Base-by-base conservation (phyloP, 2,113 vertebrate species). In the Speoplatyrhinus poulsoni region DNA sequence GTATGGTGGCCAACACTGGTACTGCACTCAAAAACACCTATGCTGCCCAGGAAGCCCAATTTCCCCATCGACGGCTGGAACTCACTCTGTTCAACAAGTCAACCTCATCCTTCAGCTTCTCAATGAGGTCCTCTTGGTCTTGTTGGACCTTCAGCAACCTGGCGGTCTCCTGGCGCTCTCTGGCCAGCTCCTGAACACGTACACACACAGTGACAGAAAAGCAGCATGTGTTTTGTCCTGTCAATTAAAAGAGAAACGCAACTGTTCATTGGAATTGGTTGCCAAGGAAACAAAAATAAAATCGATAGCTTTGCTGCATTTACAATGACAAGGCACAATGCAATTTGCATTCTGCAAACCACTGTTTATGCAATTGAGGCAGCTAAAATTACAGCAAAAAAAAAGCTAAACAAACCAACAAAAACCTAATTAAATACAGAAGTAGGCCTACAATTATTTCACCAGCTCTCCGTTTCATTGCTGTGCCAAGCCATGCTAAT, bases 71-170 rank as follows among this genome's bases (percentile, higher is more conserved):
- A 41, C 7, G 36, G 36, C 4, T 8, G 19, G 58, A 10, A 86
- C 96, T 96, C 90, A 99, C 98, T 91, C 96, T 94, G 90, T 97
- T 98, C 85, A 99, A 92, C 85, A 99, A 90, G 89, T 99, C 95
- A 49, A 98, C 97, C 90, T 99, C 96, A 85, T 98, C 96, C 86
- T 92, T 98, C 87, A 98, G 94, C 86, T 96, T 98, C 68, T 87
- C 89, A 46, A 98, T 96, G 84, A 95, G 87, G 66, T 98, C 96
- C 9, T 99, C 97, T 91, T 98, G 96, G 79, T 99, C 98, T 88
- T 98, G 92, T 2, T 94, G 86, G 73, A 94, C 80, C 79, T 93
- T 96, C 80, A 95, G 63, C 86, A 99, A 82, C 82, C 90, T 91
- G 11, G 59, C 64, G 65, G 93, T 96, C 90, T 99, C 96, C 85